Evolutionary conservation across 1,140 invertebrate genomes (phyloP).

Genomic region (Bradynema listronoti): DNA sequence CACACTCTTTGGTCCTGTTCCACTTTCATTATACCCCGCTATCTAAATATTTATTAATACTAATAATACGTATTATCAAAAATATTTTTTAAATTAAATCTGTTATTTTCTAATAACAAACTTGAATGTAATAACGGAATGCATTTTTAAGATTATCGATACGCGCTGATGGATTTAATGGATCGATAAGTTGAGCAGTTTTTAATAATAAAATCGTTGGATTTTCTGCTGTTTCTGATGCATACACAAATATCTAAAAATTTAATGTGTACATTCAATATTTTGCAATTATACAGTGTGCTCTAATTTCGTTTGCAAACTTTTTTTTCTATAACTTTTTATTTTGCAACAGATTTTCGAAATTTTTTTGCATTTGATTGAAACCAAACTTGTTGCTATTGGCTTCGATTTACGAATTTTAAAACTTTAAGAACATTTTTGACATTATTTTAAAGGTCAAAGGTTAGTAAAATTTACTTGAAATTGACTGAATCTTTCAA

Average conservation of each 20-base stretch:
- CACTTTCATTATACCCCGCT: neutral
- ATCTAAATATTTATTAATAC: slow-evolving; percentile 4
- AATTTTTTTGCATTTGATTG: too few relatives aligned
- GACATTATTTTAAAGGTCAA: too few relatives aligned
- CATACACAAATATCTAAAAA: slow-evolving; percentile 6
- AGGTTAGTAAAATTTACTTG: too few relatives aligned
- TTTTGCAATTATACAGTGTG: neutral
- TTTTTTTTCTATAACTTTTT: neutral
- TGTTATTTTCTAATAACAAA: neutral
- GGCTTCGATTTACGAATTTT: too few relatives aligned
- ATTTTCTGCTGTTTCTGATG: neutral
- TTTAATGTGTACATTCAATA: neutral
- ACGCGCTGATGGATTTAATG: neutral
- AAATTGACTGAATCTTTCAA: too few relatives aligned
- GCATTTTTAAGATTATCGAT: slow-evolving; percentile 5
- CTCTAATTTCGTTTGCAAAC: neutral
- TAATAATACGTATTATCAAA: too few relatives aligned
- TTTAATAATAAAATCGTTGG: neutral
- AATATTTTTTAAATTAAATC: neutral
- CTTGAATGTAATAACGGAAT: slow-evolving; percentile 5
- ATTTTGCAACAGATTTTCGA: too few relatives aligned
- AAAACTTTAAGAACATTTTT: too few relatives aligned
- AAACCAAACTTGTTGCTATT: too few relatives aligned
- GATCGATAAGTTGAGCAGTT: neutral
- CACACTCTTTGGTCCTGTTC: neutral